phyloP scores from a whole-genome alignment of 2,113 vertebrate species.

The Elaphurus davidianus region DNA sequence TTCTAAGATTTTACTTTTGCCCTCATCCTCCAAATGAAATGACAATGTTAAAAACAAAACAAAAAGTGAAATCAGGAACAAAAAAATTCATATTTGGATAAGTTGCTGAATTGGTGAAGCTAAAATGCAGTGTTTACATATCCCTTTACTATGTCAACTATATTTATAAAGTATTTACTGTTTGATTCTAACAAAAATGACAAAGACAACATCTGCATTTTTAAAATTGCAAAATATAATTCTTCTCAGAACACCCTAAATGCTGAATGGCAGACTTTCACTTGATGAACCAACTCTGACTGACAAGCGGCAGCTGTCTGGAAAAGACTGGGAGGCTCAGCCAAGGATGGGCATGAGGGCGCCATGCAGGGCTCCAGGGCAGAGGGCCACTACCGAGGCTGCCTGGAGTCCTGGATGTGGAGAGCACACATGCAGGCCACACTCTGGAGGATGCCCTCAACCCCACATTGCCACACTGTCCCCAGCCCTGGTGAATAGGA shows the following conservation, averaged over 20 bases:
- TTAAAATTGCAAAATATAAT: not conserved
- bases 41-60: not conserved
- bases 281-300: not conserved
- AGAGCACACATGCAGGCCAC: accelerated
- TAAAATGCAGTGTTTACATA: not conserved
- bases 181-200: not conserved
- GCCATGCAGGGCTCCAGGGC: accelerated
- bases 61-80: not conserved
- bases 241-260: not conserved
- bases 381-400: accelerated
- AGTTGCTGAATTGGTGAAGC: not conserved
- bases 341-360: accelerated
- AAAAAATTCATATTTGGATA: not conserved
- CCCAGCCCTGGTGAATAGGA: not conserved
- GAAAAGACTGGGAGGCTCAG: not conserved
- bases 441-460: not conserved
- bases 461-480: not conserved
- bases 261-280: not conserved
- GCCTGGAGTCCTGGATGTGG: too few species aligned
- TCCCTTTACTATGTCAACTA: not conserved
- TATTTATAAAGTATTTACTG: not conserved
- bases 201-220: not conserved
- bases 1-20: not conserved
- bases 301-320: not conserved
- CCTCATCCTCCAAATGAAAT: not conserved